Evolutionary conservation across 1,140 invertebrate genomes (phyloP), one percentile per base, ranked within the genome.

Genomic region (Apolygus lucorum): DNA sequence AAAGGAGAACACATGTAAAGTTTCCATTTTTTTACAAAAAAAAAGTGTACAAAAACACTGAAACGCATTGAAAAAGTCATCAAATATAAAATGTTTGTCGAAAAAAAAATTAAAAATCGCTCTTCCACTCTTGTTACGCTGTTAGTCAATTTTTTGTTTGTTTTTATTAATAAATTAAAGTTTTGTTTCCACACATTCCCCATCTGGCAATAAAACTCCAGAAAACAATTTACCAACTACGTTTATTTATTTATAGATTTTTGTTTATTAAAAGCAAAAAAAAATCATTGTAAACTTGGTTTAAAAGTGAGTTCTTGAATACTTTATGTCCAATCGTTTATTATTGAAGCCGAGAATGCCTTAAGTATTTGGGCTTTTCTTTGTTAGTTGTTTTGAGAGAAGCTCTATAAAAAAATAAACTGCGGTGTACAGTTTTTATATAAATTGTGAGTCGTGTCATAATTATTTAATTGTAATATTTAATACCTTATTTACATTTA

Each of bases 351-450:
- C 68, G 64, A 69, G 68, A 69, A n/a, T 69, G 68, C 68, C 62
- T 63, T 69, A 69, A 42, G 63, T 25, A 42, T 65, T 69, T 22
- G 68, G 68, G 54, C 63, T 69, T 69, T 69, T 62, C 54, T 62
- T 34, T 69, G 68, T 69, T 69, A 64, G 68, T 49, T 69, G 68
- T 69, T 65, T 11, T 8, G 63, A 27, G 63, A 65, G 27, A 25
- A 11, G 11, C 63, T 8, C 2, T 63, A 2, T 65, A 65, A 65
- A 25, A 65, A 69, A 24, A 29, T 25, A 69, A 64, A 22, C 42
- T 49, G 29, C 63, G 68, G 62, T 69, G 68, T 69, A 69, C 68
- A 69, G 68, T 63, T 69, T 69, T 69, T 69, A 69, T 69, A 52
- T 26, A 69, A 42, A 69, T 65, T 69, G 62, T 64, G 62, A 64